Evolutionary conservation across 35 echinoderm and acorn worm species (phyloP).

Genomic region (Heliocidaris tuberculata): DNA sequence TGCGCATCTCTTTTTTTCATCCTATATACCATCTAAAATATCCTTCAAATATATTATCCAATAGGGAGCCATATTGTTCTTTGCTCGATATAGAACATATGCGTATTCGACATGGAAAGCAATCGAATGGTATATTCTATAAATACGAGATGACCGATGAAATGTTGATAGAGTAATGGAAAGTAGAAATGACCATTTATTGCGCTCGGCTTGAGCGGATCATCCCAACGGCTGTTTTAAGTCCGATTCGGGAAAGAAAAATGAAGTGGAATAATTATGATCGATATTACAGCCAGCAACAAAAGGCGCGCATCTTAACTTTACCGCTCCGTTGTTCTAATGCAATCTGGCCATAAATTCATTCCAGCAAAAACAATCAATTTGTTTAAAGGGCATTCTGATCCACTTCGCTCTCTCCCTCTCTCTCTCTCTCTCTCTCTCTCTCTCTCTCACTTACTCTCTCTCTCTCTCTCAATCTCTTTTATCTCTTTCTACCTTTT

Average conservation of each 20-base stretch:
- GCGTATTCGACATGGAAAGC: neutral
- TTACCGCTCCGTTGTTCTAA: neutral
- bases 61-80: neutral
- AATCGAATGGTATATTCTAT: neutral
- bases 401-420: neutral
- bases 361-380: neutral
- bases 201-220: neutral
- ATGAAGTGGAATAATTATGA: conserved; percentile 1
- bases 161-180: neutral
- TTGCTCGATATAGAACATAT: neutral
- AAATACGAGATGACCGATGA: neutral
- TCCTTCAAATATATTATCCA: neutral
- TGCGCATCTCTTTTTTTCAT: no score
- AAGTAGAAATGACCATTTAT: conserved; percentile 4
- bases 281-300: neutral
- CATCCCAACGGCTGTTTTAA: neutral
- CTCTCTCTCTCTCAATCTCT: no score
- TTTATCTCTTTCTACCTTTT: no score
- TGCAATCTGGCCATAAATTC: neutral
- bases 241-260: neutral
- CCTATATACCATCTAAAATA: neutral
- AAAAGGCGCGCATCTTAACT: neutral
- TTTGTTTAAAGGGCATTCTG: neutral
- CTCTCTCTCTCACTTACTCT: no score
- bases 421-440: no score